phyloP scores from a whole-genome alignment of 2,113 vertebrate genomes.

The Erpornis zantholeuca region DNA sequence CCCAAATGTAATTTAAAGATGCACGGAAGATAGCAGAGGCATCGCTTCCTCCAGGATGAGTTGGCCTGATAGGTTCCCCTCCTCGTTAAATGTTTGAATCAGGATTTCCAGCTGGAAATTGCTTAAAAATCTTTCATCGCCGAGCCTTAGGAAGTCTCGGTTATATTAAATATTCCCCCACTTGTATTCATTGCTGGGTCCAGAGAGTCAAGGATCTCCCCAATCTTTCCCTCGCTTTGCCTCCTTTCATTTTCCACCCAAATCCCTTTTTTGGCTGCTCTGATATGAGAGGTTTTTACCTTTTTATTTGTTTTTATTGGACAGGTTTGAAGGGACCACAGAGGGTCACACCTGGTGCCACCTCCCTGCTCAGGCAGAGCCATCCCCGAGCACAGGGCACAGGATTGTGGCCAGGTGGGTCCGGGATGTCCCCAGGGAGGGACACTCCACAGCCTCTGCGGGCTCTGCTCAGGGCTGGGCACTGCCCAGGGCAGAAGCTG shows the following conservation, averaged over 20 bases:
- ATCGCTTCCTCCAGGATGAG: neutral
- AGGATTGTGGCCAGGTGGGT: neutral
- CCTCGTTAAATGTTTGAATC: neutral
- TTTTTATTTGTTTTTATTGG: neutral
- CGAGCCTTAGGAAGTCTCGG: neutral
- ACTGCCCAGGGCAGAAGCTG: neutral
- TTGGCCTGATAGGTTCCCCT: neutral
- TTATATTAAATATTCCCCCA: neutral
- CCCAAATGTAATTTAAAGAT: slow-evolving; percentile 20
- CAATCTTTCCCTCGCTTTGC: neutral
- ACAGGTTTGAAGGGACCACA: neutral
- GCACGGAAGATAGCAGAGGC: neutral
- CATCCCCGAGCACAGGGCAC: neutral
- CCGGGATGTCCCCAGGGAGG: neutral
- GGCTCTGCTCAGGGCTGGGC: neutral
- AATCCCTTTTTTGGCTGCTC: neutral
- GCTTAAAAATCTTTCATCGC: neutral
- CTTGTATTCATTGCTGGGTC: neutral
- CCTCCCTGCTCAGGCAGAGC: neutral
- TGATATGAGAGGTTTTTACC: neutral
- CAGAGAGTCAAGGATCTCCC: neutral
- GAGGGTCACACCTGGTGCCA: neutral
- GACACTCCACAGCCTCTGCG: too few species aligned
- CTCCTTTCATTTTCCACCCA: neutral
- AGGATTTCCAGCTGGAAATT: neutral